Evolutionary conservation across 2,888 invertebrate genomes (phyloP).

Genomic region (Philopedon plagiatum): DNA sequence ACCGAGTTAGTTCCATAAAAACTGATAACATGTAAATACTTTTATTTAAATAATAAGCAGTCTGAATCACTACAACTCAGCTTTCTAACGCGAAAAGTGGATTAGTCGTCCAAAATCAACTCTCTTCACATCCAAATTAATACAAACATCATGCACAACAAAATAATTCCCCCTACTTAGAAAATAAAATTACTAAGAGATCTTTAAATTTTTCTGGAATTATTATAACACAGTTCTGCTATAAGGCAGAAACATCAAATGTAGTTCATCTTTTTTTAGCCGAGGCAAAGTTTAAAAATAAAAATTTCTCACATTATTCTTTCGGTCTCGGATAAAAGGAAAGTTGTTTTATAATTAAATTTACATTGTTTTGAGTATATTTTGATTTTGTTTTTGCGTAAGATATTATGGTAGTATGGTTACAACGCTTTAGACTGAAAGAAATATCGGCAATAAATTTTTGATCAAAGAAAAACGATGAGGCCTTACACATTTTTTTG

Average conservation of each 20-base stretch:
- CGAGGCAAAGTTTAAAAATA: slow-evolving; percentile 35
- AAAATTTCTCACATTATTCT: slow-evolving; percentile 46
- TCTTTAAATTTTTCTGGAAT: neutral
- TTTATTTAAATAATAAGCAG: no score
- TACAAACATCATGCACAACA: no score
- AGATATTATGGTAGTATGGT: slow-evolving; percentile 32
- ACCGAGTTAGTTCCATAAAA: no score
- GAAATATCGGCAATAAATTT: slow-evolving; percentile 37
- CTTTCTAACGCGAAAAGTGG: no score
- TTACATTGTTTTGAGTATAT: slow-evolving; percentile 18
- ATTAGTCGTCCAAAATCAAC: no score
- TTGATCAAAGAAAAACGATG: slow-evolving; percentile 29
- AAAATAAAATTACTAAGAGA: no score
- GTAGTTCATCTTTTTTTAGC: slow-evolving; percentile 35
- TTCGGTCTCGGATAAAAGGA: slow-evolving; percentile 14
- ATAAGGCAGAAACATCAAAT: neutral
- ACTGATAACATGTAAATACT: no score
- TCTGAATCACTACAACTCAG: no score
- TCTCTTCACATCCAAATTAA: no score
- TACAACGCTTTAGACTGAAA: slow-evolving; percentile 16
- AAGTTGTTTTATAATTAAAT: slow-evolving; percentile 39
- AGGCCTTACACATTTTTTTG: slow-evolving; percentile 4
- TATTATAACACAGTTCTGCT: neutral
- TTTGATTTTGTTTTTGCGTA: slow-evolving; percentile 21
- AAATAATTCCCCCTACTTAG: no score